Percentiles rank a stretch among this genome's conserved stretches.
Conservation (phyloP, 2,797 vertebrate genomes). For the Bucorvus abyssinicus region DNA sequence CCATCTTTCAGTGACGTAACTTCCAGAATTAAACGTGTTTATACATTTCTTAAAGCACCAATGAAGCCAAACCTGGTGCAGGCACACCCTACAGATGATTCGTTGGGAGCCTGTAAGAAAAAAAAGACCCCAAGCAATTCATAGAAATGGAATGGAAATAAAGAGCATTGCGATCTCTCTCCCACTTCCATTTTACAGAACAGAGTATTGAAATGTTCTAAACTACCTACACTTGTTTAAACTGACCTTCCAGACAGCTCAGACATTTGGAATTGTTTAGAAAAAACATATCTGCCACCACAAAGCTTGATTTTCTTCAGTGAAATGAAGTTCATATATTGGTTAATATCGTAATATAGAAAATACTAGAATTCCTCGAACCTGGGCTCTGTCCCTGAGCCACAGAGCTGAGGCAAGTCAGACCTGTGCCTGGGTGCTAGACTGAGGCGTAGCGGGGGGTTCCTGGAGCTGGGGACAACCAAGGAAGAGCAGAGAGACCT, state of each 20-base stretch:
- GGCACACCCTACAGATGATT: not conserved
- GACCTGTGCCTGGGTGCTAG: not conserved
- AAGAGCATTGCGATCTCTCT: not conserved
- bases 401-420: not conserved
- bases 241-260: not conserved
- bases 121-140: not conserved
- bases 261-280: not conserved
- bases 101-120: not conserved
- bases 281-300: not conserved
- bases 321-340: not conserved
- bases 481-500: not conserved
- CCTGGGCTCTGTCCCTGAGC: too few relatives aligned
- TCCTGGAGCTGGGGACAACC: not conserved
- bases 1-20: not conserved
- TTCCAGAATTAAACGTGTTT: not conserved
- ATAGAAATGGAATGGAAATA: not conserved
- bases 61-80: not conserved
- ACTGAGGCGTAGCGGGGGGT: not conserved
- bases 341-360: not conserved
- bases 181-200: not conserved
- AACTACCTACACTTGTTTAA: not conserved
- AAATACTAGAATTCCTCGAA: not conserved
- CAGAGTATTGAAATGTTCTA: not conserved
- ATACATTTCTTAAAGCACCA: not conserved
- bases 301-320: not conserved